Conservation (phyloP, 2,888 invertebrate species). For the Nemotelus nigrinus region DNA sequence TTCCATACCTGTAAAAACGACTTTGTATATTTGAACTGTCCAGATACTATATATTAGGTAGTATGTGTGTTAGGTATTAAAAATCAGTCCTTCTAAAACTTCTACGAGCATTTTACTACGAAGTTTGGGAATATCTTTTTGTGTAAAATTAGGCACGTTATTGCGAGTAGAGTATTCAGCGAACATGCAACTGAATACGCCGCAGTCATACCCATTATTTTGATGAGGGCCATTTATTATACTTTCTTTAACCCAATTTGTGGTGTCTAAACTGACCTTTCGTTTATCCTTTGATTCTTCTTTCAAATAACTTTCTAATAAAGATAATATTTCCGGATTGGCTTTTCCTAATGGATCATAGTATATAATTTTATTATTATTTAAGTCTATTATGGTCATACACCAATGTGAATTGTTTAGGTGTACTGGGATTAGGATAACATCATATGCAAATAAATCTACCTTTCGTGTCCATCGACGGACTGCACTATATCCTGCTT, state of each 20-base stretch:
- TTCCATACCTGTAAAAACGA: no score
- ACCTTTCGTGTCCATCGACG: not conserved
- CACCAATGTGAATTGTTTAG: not conserved
- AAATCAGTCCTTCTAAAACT: no score
- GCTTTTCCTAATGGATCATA: not conserved
- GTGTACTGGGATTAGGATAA: constrained; percentile 1
- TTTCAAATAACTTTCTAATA: not conserved
- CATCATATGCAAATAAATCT: not conserved
- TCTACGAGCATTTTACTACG: constrained; percentile 8
- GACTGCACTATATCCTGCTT: not conserved
- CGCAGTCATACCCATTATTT: constrained; percentile 20
- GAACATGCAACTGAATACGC: constrained; percentile 16
- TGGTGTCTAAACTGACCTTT: constrained; percentile 5
- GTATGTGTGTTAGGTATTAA: no score
- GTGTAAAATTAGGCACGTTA: not conserved
- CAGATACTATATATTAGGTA: no score
- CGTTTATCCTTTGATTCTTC: constrained; percentile 33
- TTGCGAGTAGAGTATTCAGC: constrained; percentile 9
- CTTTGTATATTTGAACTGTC: no score
- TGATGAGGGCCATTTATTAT: not conserved
- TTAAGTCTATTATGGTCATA: constrained; percentile 1
- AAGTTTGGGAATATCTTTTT: not conserved
- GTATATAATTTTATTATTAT: constrained; percentile 3
- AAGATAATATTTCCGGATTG: not conserved
- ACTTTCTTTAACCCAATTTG: constrained; percentile 5